Percentiles rank a stretch among this genome's conserved stretches.
Evolutionary conservation across 2,888 invertebrate genomes (phyloP).

Genomic region (Molanna angustata): DNA sequence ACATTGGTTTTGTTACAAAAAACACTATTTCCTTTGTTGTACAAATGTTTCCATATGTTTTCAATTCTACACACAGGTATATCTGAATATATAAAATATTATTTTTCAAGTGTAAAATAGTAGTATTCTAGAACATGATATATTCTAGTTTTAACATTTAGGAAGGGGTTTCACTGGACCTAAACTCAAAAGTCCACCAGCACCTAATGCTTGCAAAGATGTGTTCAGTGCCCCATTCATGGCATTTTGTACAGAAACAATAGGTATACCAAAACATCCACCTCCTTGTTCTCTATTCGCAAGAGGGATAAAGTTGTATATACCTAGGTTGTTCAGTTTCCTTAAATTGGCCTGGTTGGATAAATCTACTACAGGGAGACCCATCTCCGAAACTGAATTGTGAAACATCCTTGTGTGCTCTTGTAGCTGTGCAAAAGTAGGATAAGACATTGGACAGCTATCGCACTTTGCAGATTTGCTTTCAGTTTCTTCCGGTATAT

Average conservation of each 20-base stretch:
- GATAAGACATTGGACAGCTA: constrained; percentile 70
- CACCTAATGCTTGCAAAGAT: constrained; percentile 62
- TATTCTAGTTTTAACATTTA: constrained; percentile 38
- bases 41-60: too few relatives aligned
- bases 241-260: constrained; percentile 64
- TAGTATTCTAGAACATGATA: too few relatives aligned
- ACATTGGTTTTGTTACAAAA: too few relatives aligned
- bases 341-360: constrained; percentile 65
- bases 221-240: constrained; percentile 57
- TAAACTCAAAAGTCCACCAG: constrained; percentile 67
- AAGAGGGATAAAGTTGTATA: constrained; percentile 71
- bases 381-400: constrained; percentile 59
- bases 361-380: constrained; percentile 70
- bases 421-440: constrained; percentile 66
- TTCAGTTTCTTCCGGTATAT: constrained; percentile 48
- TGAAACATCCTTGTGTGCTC: constrained; percentile 55
- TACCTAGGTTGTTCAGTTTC: constrained; percentile 63
- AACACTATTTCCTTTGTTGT: too few relatives aligned
- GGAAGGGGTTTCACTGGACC: constrained; percentile 66
- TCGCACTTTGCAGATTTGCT: constrained; percentile 58
- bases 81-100: too few relatives aligned
- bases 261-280: constrained; percentile 69
- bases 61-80: too few relatives aligned
- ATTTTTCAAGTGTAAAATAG: too few relatives aligned
- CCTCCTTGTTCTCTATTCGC: constrained; percentile 61